Percentiles rank a stretch among this genome's conserved stretches.
Conservation (phyloP, 2,113 vertebrate species). For the Sorex araneus region DNA sequence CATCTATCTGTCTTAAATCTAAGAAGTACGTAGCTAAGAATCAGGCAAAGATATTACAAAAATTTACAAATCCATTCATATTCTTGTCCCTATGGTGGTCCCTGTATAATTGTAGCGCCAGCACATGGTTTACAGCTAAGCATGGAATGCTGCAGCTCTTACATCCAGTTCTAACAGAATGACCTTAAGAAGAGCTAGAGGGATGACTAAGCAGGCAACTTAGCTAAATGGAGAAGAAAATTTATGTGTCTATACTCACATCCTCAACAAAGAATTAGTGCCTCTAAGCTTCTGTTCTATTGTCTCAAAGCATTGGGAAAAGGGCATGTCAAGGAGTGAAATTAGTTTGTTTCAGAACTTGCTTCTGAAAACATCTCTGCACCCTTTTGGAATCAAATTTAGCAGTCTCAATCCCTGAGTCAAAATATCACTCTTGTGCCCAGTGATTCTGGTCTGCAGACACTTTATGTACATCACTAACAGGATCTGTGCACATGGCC, state of each 20-base stretch:
- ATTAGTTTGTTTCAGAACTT: slow-evolving; percentile 35
- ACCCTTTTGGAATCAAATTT: neutral
- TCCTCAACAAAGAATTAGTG: neutral
- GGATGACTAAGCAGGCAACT: neutral
- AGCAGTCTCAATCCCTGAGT: too few species aligned
- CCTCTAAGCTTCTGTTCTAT: neutral
- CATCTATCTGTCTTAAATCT: slow-evolving; percentile 6
- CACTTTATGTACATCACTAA: neutral
- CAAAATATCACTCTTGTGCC: neutral
- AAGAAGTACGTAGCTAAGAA: slow-evolving; percentile 58
- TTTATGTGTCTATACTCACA: neutral
- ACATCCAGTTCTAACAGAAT: neutral
- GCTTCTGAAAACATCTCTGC: neutral
- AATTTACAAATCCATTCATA: slow-evolving; percentile 21
- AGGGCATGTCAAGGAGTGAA: neutral
- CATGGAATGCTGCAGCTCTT: slow-evolving; percentile 18
- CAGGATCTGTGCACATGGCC: neutral
- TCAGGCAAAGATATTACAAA: neutral
- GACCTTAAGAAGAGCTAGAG: neutral
- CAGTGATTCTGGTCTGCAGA: neutral
- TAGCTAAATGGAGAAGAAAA: slow-evolving; percentile 47
- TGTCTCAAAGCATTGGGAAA: neutral
- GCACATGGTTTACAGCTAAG: neutral
- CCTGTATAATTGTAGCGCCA: neutral
- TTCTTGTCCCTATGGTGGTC: neutral